Conservation (phyloP, 2,113 vertebrate species). For the Hydrolagus affinis region DNA sequence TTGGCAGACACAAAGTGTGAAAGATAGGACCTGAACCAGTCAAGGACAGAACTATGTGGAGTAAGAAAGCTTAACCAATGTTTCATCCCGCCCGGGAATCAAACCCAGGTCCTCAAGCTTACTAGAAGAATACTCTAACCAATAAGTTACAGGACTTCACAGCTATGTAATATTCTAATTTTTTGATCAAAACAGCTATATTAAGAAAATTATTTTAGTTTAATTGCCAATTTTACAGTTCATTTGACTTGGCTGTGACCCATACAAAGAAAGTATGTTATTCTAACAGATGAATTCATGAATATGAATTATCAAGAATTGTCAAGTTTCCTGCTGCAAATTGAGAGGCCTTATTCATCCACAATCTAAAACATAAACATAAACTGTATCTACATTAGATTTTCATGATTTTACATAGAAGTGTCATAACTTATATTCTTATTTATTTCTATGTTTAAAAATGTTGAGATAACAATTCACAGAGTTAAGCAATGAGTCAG, state of each 20-base stretch:
- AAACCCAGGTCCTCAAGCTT: no score
- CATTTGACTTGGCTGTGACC: conserved; percentile 39
- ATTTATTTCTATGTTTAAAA: no score
- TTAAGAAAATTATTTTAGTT: neutral
- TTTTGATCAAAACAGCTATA: neutral
- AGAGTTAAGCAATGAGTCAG: conserved; percentile 51
- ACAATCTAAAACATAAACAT: conserved; percentile 47
- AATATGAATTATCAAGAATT: conserved; percentile 43
- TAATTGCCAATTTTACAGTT: conserved; percentile 40
- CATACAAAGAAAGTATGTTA: conserved; percentile 44
- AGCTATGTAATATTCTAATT: neutral
- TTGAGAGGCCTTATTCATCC: conserved; percentile 47
- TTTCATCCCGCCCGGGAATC: no score
- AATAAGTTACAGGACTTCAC: neutral
- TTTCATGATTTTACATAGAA: conserved; percentile 46
- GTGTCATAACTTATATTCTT: conserved; percentile 42
- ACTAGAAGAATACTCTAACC: no score
- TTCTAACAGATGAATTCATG: conserved; percentile 51
- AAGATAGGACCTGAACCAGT: no score
- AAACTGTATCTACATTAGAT: conserved; percentile 35
- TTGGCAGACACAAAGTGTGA: no score
- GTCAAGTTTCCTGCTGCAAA: conserved; percentile 39
- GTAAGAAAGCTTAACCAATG: no score
- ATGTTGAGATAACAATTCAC: conserved; percentile 46
- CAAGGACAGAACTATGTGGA: no score